Conservation (phyloP, 1,140 invertebrate species). For the Lordiphosa mommai region DNA sequence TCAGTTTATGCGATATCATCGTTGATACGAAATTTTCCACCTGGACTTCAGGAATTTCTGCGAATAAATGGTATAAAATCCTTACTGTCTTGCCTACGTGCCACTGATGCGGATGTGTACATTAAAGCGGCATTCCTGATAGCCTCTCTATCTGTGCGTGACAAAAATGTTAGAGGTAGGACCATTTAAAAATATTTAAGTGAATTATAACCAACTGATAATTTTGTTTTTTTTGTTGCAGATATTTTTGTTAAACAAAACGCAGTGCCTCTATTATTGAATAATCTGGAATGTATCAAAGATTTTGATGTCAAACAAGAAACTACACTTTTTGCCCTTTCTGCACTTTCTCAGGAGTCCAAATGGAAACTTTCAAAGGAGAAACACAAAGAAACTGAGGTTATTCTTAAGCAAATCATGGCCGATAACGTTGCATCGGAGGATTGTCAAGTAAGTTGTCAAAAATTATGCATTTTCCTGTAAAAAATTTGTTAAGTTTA, state of each 20-base stretch:
- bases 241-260: constrained; percentile 43
- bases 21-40: constrained; percentile 42
- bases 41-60: constrained; percentile 43
- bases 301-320: constrained; percentile 52
- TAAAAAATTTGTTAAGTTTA: too few relatives aligned
- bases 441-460: constrained; percentile 44
- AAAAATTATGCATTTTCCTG: too few relatives aligned
- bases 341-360: constrained; percentile 27
- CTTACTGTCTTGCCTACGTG: constrained; percentile 31
- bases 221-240: background rate
- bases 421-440: constrained; percentile 34
- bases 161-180: constrained; percentile 35
- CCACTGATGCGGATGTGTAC: constrained; percentile 30
- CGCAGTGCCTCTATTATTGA: constrained; percentile 20
- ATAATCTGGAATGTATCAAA: constrained; percentile 19
- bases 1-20: constrained; percentile 58
- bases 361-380: constrained; percentile 27
- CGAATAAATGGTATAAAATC: constrained; percentile 29
- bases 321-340: constrained; percentile 45
- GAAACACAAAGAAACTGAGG: constrained; percentile 18
- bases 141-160: constrained; percentile 29
- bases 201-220: background rate
- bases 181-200: background rate
- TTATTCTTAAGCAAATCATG: constrained; percentile 34
- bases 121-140: constrained; percentile 57